These are phyloP conservation scores for Polietes domitor DNA, from an alignment of 2,888 invertebrate genomes.

Conservation along the genomic window DNA sequence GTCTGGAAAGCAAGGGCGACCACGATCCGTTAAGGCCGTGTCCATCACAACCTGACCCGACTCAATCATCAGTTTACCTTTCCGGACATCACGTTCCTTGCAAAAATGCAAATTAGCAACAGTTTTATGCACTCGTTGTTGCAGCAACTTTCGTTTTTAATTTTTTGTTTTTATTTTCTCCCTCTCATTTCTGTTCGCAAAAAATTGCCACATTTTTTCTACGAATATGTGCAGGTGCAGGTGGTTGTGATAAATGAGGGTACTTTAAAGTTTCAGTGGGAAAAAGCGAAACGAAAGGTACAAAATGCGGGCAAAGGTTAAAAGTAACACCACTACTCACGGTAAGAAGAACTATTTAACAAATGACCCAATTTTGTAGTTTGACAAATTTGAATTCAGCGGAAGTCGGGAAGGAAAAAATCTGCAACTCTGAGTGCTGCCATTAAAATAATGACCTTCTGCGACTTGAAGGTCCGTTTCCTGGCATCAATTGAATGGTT, in stretches of 20 bases:
- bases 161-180: neutral
- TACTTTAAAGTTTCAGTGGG: neutral
- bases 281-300: neutral
- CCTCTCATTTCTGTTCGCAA: neutral
- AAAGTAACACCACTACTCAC: neutral
- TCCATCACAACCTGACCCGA: no score
- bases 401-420: neutral
- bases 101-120: neutral
- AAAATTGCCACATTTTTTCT: neutral
- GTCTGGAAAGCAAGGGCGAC: no score
- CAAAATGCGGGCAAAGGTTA: constrained; percentile 16
- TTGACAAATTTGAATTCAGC: neutral
- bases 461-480: no score
- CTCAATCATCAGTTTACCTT: no score
- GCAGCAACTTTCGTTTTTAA: neutral
- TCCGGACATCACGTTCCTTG: no score
- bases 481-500: no score
- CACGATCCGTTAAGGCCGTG: no score
- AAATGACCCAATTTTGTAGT: neutral
- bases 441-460: neutral
- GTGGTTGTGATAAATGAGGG: neutral
- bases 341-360: no score
- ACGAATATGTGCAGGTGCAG: neutral
- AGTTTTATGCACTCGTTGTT: neutral
- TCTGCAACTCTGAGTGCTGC: neutral